Evolutionary conservation across 2,888 invertebrate species (phyloP).

Genomic region (Dichetophora obliterata): DNA sequence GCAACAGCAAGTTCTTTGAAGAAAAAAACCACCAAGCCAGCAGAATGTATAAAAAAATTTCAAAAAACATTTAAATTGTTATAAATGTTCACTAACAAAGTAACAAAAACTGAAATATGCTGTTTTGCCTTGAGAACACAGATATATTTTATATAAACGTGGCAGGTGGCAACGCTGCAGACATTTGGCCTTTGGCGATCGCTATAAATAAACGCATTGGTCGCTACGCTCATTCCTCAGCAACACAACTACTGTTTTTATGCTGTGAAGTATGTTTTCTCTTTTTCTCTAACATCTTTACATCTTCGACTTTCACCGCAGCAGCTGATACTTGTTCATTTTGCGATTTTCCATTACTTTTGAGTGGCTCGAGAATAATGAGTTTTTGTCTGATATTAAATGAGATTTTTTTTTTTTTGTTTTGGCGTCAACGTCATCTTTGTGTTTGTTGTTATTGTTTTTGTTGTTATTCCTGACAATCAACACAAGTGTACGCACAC

Average conservation of each 20-base stretch:
- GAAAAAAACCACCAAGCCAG: too few species aligned
- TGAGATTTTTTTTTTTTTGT: conserved; percentile 31
- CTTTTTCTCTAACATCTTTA: background rate
- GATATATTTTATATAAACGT: background rate
- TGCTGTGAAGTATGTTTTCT: background rate
- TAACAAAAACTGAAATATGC: too few species aligned
- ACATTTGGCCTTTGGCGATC: conserved; percentile 22
- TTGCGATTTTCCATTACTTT: conserved; percentile 61
- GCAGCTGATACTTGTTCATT: background rate
- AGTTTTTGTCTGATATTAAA: conserved; percentile 56
- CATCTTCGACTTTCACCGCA: background rate
- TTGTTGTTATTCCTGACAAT: background rate
- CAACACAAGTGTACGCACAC: conserved; percentile 5
- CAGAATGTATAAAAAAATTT: too few species aligned
- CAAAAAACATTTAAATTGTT: too few species aligned
- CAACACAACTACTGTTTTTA: background rate
- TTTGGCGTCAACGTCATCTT: background rate
- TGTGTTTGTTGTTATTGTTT: background rate
- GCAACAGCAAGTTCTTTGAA: too few species aligned
- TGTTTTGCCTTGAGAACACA: too few species aligned
- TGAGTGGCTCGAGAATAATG: conserved; percentile 58
- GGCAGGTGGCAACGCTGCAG: conserved; percentile 18
- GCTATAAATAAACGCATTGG: background rate
- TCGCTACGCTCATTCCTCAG: background rate
- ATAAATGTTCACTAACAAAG: too few species aligned